Conservation (phyloP, 2,113 vertebrate genomes). For the Regulus satrapa region DNA sequence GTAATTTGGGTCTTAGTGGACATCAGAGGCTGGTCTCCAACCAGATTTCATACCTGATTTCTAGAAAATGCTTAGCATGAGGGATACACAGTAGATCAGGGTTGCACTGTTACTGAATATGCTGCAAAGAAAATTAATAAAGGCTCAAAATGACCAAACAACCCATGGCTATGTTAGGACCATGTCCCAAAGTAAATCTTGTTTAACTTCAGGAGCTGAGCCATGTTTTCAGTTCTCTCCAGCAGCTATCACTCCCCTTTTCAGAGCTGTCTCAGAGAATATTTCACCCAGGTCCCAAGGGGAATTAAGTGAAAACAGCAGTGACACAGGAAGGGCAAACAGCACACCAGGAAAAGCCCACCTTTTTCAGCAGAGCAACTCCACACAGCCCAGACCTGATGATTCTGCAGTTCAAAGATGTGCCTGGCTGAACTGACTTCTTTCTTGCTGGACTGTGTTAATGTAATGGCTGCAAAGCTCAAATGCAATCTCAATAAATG, state of each 20-base stretch:
- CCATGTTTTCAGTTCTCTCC: background rate
- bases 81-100: background rate
- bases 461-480: background rate
- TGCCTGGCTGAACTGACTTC: background rate
- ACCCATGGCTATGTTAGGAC: background rate
- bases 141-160: background rate
- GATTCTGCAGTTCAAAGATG: constrained; percentile 31
- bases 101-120: background rate
- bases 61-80: background rate
- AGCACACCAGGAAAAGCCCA: background rate
- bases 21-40: background rate
- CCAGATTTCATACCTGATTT: background rate
- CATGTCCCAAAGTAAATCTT: background rate
- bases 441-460: constrained; percentile 26
- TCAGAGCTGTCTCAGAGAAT: background rate
- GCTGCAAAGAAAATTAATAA: background rate
- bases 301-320: background rate
- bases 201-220: background rate
- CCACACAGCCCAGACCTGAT: background rate
- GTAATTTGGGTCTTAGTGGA: background rate
- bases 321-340: background rate
- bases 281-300: background rate
- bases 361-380: background rate
- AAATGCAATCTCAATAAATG: background rate
- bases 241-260: background rate